phyloP scores from a whole-genome alignment of 2,113 vertebrate species.

The cat (Felis catus) region DNA sequence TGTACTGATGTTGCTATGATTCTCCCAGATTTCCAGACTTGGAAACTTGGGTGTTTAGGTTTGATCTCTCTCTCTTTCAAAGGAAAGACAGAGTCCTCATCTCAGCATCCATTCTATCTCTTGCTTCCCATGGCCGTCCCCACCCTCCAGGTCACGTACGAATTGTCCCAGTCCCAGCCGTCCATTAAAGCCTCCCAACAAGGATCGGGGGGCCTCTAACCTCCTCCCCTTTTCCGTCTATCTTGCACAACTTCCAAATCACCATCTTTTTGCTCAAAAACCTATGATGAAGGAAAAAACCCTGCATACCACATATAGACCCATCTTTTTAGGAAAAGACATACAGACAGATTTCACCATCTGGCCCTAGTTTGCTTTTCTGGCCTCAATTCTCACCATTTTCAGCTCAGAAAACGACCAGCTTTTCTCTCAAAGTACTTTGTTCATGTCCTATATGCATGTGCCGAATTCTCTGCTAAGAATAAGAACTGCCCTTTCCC shows the following conservation, averaged over 20 bases:
- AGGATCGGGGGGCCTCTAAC: neutral
- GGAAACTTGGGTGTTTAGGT: neutral
- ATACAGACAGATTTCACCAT: neutral
- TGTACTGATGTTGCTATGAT: neutral
- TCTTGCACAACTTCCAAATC: neutral
- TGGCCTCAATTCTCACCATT: neutral
- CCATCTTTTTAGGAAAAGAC: neutral
- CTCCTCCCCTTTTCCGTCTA: neutral
- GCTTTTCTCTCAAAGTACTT: neutral
- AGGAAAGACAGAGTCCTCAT: neutral
- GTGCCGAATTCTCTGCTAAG: neutral
- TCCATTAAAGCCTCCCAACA: neutral
- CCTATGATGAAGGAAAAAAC: neutral
- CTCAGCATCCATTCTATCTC: neutral
- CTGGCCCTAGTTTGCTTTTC: neutral
- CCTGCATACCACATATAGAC: neutral
- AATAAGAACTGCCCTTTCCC: neutral
- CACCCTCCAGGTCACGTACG: neutral
- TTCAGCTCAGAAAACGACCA: neutral
- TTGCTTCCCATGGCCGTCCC: neutral
- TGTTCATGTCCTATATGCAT: neutral
- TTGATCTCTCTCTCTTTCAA: neutral
- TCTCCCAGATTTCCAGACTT: neutral
- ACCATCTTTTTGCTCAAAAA: neutral
- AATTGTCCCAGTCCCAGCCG: neutral